Base-by-base conservation (phyloP, 1,140 invertebrate species). In the Papilio polyxenes region DNA sequence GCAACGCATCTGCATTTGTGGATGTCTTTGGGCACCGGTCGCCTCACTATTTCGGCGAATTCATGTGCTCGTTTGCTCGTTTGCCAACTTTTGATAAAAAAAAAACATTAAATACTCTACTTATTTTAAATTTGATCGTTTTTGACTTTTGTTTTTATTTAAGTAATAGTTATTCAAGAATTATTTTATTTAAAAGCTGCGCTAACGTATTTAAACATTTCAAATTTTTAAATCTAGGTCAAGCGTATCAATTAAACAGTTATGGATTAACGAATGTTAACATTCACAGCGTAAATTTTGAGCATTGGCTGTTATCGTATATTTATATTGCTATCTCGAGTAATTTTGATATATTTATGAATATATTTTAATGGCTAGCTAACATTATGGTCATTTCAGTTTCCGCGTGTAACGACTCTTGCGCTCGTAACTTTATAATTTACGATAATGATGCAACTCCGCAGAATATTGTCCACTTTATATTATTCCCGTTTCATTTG, bases 401-500 rank as follows among this genome's bases (percentile, higher is more conserved):
- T 85, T 81, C 82, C 83, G 56, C 72, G 76, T 48, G 85, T 86
- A 83, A 87, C 86, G 85, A 87, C 82, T 86, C 81, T 11, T 23
- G 65, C 77, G 84, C 75, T 89, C 89, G 87, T 90, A 90, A 89
- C 85, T 84, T 81, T 72, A 85, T 86, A 87, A 90, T 91, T 91
- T 91, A 91, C 88, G 85, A 83, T 89, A 84, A 89, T 87, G 82
- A 82, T 84, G 40, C 77, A 83, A 86, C 87, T 87, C 83, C 82
- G 83, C 84, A 80, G 77, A 87, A 89, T 87, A 88, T 91, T 88
- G 84, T 82, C 75, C 79, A 59, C 76, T 78, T 78, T 59, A 76
- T 76, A 56, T 59, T 78, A 78, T 78, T 56, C 51, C 76, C 83
- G 82, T 88, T 89, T 89, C 87, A 90, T 88, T 87, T 80, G 84